phyloP scores from a whole-genome alignment of 2,797 vertebrate species.

The Pyrrhura leucotis region DNA sequence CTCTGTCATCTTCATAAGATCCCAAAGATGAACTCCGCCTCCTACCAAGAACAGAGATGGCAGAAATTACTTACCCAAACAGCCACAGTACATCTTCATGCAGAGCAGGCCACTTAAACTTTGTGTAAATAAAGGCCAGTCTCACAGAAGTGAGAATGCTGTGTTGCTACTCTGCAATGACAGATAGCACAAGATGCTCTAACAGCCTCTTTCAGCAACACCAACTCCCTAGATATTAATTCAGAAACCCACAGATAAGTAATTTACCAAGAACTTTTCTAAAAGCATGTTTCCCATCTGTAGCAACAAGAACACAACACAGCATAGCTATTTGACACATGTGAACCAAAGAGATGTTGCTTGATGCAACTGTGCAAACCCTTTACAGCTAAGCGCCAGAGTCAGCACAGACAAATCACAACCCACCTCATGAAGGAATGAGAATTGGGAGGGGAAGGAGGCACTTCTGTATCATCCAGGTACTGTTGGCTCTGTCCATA shows the following conservation, averaged over 20 bases:
- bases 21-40: conserved; percentile 92
- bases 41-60: conserved; percentile 69
- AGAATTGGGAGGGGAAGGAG: conserved; percentile 94
- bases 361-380: background rate
- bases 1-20: conserved; percentile 90
- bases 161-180: background rate
- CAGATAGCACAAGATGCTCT: background rate
- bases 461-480: conserved; percentile 95
- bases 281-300: background rate
- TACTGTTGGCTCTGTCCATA: conserved; percentile 93
- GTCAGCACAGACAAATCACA: background rate
- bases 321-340: fast-evolving
- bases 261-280: background rate
- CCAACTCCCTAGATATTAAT: background rate
- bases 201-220: background rate
- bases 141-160: background rate
- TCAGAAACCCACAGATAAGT: background rate
- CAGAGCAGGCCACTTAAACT: background rate
- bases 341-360: background rate
- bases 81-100: background rate
- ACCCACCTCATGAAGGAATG: conserved; percentile 94
- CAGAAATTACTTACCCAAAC: conserved; percentile 21
- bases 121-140: background rate
- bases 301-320: background rate
- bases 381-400: background rate